phyloP scores from a whole-genome alignment of 2,113 vertebrate genomes.

The Chlorodrepanis virens region DNA sequence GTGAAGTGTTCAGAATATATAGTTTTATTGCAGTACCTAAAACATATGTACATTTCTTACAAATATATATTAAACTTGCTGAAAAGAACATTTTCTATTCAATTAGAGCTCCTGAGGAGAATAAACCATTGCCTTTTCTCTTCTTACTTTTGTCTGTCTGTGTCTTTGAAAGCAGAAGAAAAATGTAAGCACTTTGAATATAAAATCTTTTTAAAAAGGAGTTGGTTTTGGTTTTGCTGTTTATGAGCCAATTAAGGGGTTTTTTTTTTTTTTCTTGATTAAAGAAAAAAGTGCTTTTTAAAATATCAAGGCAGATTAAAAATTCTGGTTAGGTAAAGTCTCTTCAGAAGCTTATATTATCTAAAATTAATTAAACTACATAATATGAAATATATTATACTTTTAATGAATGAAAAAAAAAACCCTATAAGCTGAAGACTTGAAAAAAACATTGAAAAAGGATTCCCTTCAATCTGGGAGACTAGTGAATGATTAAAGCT shows the following conservation, averaged over 20 bases:
- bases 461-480: background rate
- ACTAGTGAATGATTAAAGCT: background rate
- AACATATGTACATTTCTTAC: background rate
- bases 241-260: background rate
- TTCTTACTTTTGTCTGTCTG: background rate
- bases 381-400: background rate
- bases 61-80: background rate
- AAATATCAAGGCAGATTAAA: background rate
- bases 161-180: background rate
- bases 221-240: background rate
- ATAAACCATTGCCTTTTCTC: background rate
- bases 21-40: background rate
- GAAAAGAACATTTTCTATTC: background rate
- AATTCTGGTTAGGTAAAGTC: background rate
- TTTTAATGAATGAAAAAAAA: background rate
- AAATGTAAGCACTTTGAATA: background rate
- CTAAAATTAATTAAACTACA: background rate
- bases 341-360: background rate
- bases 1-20: background rate
- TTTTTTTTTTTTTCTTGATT: background rate
- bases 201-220: background rate
- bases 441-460: background rate
- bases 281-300: accelerated
- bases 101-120: background rate
- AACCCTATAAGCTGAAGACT: background rate